phyloP scores from a whole-genome alignment of 2,113 vertebrate species.

The Fulica atra region DNA sequence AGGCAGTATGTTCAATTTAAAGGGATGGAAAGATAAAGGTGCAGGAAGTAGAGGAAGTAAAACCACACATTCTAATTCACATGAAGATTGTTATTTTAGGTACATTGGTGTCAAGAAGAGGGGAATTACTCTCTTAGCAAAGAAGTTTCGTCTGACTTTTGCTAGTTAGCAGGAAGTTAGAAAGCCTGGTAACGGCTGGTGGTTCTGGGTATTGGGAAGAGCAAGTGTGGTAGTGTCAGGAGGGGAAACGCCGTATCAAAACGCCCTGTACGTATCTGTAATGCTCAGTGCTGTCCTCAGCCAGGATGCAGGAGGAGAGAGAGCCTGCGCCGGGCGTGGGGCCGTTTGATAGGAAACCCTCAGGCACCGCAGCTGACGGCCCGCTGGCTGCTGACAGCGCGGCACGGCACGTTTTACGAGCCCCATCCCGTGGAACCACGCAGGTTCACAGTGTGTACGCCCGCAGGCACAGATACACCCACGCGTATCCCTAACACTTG shows the following conservation, averaged over 20 bases:
- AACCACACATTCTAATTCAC: neutral
- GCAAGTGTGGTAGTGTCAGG: too few relatives aligned
- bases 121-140: neutral
- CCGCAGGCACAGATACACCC: too few relatives aligned
- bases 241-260: neutral
- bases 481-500: too few relatives aligned
- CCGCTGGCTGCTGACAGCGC: too few relatives aligned
- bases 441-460: too few relatives aligned
- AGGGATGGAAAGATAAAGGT: neutral
- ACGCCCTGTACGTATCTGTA: neutral
- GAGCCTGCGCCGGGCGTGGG: too few relatives aligned
- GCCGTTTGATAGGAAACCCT: too few relatives aligned
- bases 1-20: neutral
- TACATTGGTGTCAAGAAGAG: neutral
- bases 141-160: neutral
- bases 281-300: too few relatives aligned
- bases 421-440: too few relatives aligned
- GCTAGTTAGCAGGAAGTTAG: neutral
- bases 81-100: neutral
- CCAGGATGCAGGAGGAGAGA: too few relatives aligned
- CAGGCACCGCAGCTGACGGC: too few relatives aligned
- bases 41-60: neutral
- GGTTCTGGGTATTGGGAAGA: neutral
- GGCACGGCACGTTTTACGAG: too few relatives aligned
- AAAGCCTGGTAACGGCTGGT: neutral